Percentiles rank a stretch among this genome's conserved stretches.
phyloP scores from a whole-genome alignment of 2,888 invertebrate species.

The Rhamphomyia laevipes region DNA sequence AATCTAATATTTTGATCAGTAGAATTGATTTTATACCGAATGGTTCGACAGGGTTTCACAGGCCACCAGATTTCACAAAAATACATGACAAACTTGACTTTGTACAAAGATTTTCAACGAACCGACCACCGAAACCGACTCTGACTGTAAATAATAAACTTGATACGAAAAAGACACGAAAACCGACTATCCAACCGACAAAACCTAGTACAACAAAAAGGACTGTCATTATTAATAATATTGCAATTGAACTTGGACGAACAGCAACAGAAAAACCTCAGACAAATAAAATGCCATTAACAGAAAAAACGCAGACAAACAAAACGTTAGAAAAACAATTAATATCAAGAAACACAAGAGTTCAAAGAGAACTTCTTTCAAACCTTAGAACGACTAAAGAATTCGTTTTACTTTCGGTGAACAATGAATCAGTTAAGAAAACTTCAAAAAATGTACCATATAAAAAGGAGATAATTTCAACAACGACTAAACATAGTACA shows the following conservation, averaged over 20 bases:
- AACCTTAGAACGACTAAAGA: background rate
- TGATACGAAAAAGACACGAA: conserved; percentile 18
- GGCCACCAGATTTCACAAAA: conserved; percentile 24
- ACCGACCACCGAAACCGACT: conserved; percentile 30
- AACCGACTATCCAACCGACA: conserved; percentile 1
- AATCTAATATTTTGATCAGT: conserved; percentile 16
- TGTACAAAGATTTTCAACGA: conserved; percentile 30
- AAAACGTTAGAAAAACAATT: background rate
- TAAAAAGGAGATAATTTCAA: background rate
- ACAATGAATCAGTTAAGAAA: background rate
- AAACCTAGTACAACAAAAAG: conserved; percentile 20
- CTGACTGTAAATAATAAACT: conserved; percentile 28
- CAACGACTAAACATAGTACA: conserved; percentile 6
- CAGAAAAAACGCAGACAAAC: background rate
- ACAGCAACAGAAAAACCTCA: conserved; percentile 12
- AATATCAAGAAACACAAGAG: background rate
- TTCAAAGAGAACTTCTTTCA: background rate
- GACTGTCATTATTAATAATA: conserved; percentile 31
- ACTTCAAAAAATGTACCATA: background rate
- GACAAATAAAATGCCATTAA: conserved; percentile 5
- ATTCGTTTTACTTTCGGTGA: background rate
- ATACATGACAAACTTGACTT: conserved; percentile 52
- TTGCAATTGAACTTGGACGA: conserved; percentile 29
- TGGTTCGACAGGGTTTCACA: conserved; percentile 22
- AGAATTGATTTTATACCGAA: conserved; percentile 23